Conservation (phyloP, 2,113 vertebrate genomes). For the Cichladusa arquata region DNA sequence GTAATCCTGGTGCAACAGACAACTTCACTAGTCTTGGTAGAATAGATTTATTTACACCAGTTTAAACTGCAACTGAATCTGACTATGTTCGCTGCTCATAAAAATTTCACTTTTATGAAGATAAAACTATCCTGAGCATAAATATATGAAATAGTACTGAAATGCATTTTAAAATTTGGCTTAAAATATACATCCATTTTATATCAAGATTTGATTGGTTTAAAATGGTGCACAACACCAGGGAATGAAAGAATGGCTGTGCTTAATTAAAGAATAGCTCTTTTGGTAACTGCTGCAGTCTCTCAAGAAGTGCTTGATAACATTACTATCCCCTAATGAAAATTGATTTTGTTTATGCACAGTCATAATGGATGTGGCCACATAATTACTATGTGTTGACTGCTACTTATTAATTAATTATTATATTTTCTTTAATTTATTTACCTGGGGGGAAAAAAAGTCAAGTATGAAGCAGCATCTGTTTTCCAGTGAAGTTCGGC, state of each 20-base stretch:
- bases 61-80: not conserved
- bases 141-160: not conserved
- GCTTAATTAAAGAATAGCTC: not conserved
- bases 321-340: constrained; percentile 70
- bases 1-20: not conserved
- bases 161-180: not conserved
- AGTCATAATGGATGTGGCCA: constrained; percentile 57
- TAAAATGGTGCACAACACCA: not conserved
- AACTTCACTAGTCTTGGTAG: not conserved
- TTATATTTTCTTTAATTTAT: constrained; percentile 67
- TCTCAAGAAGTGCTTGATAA: constrained; percentile 33
- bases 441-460: not conserved
- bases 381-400: constrained; percentile 62
- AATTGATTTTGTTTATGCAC: constrained; percentile 76
- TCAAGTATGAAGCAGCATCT: constrained; percentile 67
- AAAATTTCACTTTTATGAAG: not conserved
- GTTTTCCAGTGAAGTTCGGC: constrained; percentile 63
- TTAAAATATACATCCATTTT: constrained; percentile 23
- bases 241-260: constrained; percentile 31
- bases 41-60: not conserved
- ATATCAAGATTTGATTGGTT: not conserved
- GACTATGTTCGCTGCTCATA: not conserved
- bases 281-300: not conserved
- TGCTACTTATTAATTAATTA: constrained; percentile 74
- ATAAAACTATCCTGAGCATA: not conserved